A percentile compares a stretch with the other conserved stretches of the same genome.
Evolutionary conservation across 2,888 invertebrate species (phyloP).

Genomic region (Idaea biselata): DNA sequence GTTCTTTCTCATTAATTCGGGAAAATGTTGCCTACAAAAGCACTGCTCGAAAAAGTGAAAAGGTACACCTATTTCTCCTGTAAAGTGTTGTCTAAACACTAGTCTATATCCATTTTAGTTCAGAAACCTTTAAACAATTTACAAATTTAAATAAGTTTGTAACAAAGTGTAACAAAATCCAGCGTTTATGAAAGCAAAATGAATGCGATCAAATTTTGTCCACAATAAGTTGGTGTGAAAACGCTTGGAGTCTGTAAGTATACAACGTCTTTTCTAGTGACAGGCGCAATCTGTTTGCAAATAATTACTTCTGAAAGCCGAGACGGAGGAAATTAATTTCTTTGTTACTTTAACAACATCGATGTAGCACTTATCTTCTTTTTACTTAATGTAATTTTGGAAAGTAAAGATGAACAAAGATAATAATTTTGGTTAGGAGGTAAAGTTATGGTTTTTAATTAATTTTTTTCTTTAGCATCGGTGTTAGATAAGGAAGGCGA

Average conservation of each 20-base stretch:
- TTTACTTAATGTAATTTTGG: slow-evolving; percentile 27
- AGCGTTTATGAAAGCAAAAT: slow-evolving; percentile 8
- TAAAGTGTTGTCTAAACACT: background rate
- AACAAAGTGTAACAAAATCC: background rate
- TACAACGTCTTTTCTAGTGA: slow-evolving; percentile 52
- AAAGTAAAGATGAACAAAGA: slow-evolving; percentile 6
- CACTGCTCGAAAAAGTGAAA: background rate
- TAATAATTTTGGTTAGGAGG: background rate
- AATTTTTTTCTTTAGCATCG: background rate
- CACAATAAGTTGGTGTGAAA: slow-evolving; percentile 7
- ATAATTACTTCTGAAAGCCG: slow-evolving; percentile 74
- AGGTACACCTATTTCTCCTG: background rate
- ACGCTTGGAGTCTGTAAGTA: slow-evolving; percentile 39
- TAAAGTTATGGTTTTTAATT: slow-evolving; percentile 1
- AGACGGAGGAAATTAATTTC: slow-evolving; percentile 71
- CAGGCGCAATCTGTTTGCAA: slow-evolving; percentile 74
- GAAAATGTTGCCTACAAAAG: slow-evolving; percentile 1
- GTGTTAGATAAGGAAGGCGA: background rate
- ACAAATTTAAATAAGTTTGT: slow-evolving; percentile 3
- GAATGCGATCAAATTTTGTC: slow-evolving; percentile 4
- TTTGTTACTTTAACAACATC: slow-evolving; percentile 62
- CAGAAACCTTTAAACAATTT: slow-evolving; percentile 1
- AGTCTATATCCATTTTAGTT: too few species aligned
- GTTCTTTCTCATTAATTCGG: slow-evolving; percentile 26
- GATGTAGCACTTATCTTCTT: slow-evolving; percentile 37